Evolutionary conservation across 2,888 invertebrate species (phyloP), one percentile per base, ranked within the genome.

Genomic region (Drosophila macrospina): DNA sequence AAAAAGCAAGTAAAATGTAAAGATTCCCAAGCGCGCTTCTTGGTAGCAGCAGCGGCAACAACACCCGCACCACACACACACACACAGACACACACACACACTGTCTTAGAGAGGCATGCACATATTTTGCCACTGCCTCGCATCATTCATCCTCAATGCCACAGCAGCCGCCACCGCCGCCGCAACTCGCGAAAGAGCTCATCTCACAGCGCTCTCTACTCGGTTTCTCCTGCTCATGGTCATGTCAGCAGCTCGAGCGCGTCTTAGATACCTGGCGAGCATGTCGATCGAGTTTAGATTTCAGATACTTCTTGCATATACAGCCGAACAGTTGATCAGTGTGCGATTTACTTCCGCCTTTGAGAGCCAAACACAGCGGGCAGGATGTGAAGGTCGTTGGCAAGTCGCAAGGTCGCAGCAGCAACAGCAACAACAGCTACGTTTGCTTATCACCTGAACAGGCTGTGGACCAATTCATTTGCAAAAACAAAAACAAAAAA

Each of bases 21-120:
- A 60, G 68, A 80, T 83, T 82, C 86, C 81, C 81, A 82, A 88
- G 88, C 88, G 88, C 86, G 82, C 83, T 83, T 83, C 83, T 83
- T 85, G 86, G 69, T 82, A 87, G 65, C 56, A 50, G 10, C 60
- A 51, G 42, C 51, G 42, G 1, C 61, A 45, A 26, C 55, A 65
- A 48, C 74, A 83, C 57, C 67, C 54, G 39, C 76, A 62, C 20
- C 34, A 51, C 47, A 36, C 41, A 41, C 30, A 39, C 16, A 70
- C 15, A 47, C 20, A 48, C 50, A 51, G 39, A 44, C 34, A 48
- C 34, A 51, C 20, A 24, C 30, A 56, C 39, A 34, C 26, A 34
- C 15, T 52, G 24, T 13, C 5, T 11, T 10, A 24, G 10, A 24
- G 50, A 24, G 36, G 37, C 15, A 51, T 51, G 20, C 37, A 56